Evolutionary conservation across 1,140 invertebrate genomes (phyloP).

Genomic region (Bombus turneri): DNA sequence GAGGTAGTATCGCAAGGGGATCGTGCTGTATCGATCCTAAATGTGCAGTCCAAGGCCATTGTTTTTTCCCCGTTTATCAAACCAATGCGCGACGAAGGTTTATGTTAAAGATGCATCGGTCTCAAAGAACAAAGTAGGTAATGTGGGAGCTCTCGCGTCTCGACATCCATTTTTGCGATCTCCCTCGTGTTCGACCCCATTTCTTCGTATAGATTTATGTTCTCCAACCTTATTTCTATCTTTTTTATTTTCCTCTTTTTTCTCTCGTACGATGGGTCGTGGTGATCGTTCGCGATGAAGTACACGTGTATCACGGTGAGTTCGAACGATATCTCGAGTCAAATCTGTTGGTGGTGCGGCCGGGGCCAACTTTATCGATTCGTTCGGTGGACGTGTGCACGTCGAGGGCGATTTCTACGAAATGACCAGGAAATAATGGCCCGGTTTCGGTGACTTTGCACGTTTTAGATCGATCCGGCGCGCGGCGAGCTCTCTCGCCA

Average conservation of each 20-base stretch:
- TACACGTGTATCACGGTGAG: neutral
- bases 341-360: slow-evolving; percentile 36
- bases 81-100: slow-evolving; percentile 7
- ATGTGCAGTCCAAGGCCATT: slow-evolving; percentile 50
- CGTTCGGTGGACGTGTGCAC: slow-evolving; percentile 31
- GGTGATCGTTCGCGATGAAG: neutral
- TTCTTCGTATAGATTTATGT: neutral
- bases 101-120: neutral
- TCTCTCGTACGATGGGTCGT: neutral
- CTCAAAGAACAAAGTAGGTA: neutral
- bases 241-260: neutral
- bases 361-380: slow-evolving; percentile 65
- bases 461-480: slow-evolving; percentile 14
- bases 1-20: slow-evolving; percentile 37
- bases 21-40: slow-evolving; percentile 56
- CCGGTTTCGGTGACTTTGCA: slow-evolving; percentile 38
- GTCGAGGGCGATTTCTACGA: slow-evolving; percentile 32
- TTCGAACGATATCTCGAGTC: slow-evolving; percentile 51
- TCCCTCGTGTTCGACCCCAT: neutral
- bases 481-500: neutral
- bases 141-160: neutral
- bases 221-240: neutral
- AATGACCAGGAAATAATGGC: slow-evolving; percentile 63
- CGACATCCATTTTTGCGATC: neutral
- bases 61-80: slow-evolving; percentile 39